Percentiles rank a stretch among this genome's conserved stretches.
phyloP scores from a whole-genome alignment of 2,888 invertebrate genomes.

The Oasisia sp. region DNA sequence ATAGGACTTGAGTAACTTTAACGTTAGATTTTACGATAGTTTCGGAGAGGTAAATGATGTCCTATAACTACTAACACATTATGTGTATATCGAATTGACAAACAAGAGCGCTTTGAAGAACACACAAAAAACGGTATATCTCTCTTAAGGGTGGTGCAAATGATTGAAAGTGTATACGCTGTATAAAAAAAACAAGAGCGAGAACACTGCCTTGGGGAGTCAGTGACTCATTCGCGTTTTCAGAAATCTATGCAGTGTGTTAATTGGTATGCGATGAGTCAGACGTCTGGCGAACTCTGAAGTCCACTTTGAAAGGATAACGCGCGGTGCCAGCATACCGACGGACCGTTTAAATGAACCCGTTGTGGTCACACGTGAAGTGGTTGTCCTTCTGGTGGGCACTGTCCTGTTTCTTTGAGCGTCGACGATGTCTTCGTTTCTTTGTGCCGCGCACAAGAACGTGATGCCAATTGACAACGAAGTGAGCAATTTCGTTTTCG shows the following conservation, averaged over 20 bases:
- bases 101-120: too few species aligned
- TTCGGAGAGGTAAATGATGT: too few species aligned
- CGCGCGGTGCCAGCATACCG: not conserved
- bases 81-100: too few species aligned
- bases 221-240: not conserved
- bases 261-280: not conserved
- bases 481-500: not conserved
- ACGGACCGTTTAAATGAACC: not conserved
- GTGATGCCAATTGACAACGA: conserved; percentile 17
- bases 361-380: not conserved
- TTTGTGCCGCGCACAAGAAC: not conserved
- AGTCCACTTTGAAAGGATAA: not conserved
- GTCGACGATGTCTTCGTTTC: not conserved
- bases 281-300: not conserved
- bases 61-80: too few species aligned
- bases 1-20: not conserved
- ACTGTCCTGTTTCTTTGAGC: not conserved
- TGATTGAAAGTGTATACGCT: too few species aligned
- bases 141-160: too few species aligned
- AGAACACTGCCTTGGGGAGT: too few species aligned
- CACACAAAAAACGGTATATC: too few species aligned
- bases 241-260: not conserved
- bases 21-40: too few species aligned
- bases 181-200: too few species aligned
- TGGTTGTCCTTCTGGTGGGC: not conserved